These are phyloP conservation scores for Erebia ligea DNA, from an alignment of 2,888 invertebrate species.

Conservation along the genomic window DNA sequence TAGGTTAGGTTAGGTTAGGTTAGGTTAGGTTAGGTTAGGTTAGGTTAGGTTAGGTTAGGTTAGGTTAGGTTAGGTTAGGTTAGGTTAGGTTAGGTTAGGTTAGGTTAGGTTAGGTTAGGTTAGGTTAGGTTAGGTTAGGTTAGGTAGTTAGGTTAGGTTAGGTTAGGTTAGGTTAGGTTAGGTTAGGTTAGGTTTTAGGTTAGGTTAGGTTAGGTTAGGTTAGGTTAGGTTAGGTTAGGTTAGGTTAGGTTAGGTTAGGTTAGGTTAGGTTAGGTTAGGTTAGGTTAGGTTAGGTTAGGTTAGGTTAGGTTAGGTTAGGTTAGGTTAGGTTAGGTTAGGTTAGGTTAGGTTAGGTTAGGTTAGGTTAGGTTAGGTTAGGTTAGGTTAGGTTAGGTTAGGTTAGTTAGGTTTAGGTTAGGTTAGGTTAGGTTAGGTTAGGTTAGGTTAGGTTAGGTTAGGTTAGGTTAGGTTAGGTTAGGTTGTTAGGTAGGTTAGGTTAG, in stretches of 20 bases:
- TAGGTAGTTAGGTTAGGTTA: slow-evolving; percentile 26
- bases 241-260: slow-evolving; percentile 2
- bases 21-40: not conserved
- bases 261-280: no score
- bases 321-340: slow-evolving; percentile 28
- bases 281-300: no score
- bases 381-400: slow-evolving; percentile 3
- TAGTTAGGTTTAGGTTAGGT: slow-evolving; percentile 23
- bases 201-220: slow-evolving; percentile 16
- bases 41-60: slow-evolving; percentile 28
- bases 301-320: no score
- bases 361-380: slow-evolving; percentile 34
- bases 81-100: slow-evolving; percentile 23
- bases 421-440: slow-evolving; percentile 33
- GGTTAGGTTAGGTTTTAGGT: slow-evolving; percentile 27
- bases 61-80: slow-evolving; percentile 29
- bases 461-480: slow-evolving; percentile 33
- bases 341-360: slow-evolving; percentile 41
- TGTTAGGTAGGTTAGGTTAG: no score
- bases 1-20: not conserved
- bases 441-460: slow-evolving; percentile 32
- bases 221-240: slow-evolving; percentile 16
- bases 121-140: slow-evolving; percentile 11
- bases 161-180: slow-evolving; percentile 28
- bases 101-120: no score